These are phyloP conservation scores for Ellobius talpinus DNA, from an alignment of 2,113 vertebrate genomes.

Conservation along the genomic window DNA sequence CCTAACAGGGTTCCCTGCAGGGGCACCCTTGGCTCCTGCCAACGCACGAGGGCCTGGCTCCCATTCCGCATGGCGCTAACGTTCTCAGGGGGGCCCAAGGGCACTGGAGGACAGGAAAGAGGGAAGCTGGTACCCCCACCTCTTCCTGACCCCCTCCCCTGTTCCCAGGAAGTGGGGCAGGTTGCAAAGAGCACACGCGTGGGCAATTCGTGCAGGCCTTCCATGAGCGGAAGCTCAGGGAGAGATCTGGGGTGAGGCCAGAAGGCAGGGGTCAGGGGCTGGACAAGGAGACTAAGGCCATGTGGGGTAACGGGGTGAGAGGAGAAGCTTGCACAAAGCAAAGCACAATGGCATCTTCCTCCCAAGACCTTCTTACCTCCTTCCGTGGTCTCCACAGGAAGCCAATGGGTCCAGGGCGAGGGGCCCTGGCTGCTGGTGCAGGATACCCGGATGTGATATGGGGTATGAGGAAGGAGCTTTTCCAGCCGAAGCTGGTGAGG, in stretches of 20 bases:
- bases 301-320: not conserved
- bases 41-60: conserved; percentile 88
- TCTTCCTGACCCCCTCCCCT: conserved; percentile 50
- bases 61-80: conserved; percentile 89
- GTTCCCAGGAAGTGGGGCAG: conserved; percentile 50
- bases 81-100: conserved; percentile 89
- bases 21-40: conserved; percentile 87
- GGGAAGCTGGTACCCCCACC: conserved; percentile 64
- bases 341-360: not conserved
- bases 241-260: not conserved
- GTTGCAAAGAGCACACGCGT: not conserved
- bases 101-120: conserved; percentile 86
- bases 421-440: conserved; percentile 91
- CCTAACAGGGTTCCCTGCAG: conserved; percentile 91
- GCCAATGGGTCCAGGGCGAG: conserved; percentile 92
- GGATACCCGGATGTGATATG: conserved; percentile 90
- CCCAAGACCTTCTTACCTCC: conserved; percentile 70
- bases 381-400: conserved; percentile 66
- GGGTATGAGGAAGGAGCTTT: conserved; percentile 87
- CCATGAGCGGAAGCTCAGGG: not conserved
- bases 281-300: not conserved
- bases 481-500: conserved; percentile 85
- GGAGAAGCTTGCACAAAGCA: not conserved
- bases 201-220: not conserved
- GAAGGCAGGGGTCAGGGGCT: not conserved